Conservation (phyloP, 2,888 invertebrate genomes). For the Malthinus flaveolus region DNA sequence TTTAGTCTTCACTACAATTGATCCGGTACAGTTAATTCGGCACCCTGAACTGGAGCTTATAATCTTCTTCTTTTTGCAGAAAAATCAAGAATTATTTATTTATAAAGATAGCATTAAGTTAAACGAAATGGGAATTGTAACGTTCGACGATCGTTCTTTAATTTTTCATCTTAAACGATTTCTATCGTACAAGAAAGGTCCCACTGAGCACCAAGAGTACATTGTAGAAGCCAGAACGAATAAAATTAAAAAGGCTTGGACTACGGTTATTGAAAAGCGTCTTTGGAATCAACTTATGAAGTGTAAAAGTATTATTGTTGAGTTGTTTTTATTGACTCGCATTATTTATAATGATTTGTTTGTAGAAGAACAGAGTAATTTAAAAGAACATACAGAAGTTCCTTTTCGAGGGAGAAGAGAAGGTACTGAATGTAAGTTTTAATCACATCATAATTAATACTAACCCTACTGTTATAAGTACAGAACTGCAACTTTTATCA, state of each 20-base stretch:
- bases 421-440: background rate
- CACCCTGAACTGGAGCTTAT: too few species aligned
- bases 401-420: background rate
- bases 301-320: slow-evolving; percentile 41
- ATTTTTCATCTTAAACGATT: slow-evolving; percentile 41
- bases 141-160: slow-evolving; percentile 41
- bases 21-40: slow-evolving; percentile 34
- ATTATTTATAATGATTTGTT: background rate
- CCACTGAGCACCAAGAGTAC: slow-evolving; percentile 18
- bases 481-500: too few species aligned
- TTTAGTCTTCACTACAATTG: slow-evolving; percentile 43
- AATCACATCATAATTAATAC: too few species aligned
- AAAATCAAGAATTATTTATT: slow-evolving; percentile 41
- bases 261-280: slow-evolving; percentile 41
- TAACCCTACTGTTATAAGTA: too few species aligned
- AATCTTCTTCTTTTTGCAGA: slow-evolving; percentile 35
- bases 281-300: slow-evolving; percentile 47
- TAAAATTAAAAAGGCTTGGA: slow-evolving; percentile 45
- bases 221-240: slow-evolving; percentile 42
- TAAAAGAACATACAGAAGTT: background rate
- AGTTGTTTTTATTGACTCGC: background rate
- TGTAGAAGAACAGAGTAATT: slow-evolving; percentile 12
- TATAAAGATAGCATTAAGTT: slow-evolving; percentile 45
- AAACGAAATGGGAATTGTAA: slow-evolving; percentile 44
- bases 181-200: slow-evolving; percentile 20